Conservation (phyloP, 2,113 vertebrate genomes). For the Ranitomeya variabilis region DNA sequence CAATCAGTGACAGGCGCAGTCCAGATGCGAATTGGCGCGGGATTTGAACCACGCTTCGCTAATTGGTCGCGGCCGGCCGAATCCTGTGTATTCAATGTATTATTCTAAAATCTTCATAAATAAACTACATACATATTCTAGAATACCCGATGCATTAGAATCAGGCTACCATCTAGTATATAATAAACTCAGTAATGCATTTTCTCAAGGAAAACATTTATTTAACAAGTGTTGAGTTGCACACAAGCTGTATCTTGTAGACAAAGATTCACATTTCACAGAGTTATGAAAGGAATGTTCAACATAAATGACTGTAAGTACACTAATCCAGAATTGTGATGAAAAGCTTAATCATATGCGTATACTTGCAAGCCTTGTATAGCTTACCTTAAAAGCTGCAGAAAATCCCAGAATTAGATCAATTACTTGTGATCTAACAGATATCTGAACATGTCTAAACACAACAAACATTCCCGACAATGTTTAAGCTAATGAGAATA, state of each 20-base stretch:
- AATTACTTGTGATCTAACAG: not conserved
- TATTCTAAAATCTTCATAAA: too few species aligned
- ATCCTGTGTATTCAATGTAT: too few species aligned
- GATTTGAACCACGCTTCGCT: too few species aligned
- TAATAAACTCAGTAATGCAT: not conserved
- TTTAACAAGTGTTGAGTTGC: not conserved
- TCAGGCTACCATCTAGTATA: too few species aligned
- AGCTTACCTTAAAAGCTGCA: not conserved
- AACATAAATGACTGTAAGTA: not conserved
- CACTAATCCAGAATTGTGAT: not conserved
- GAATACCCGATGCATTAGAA: too few species aligned
- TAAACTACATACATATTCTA: too few species aligned
- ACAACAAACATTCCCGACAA: not conserved
- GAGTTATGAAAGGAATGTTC: not conserved
- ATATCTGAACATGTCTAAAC: conserved; percentile 18
- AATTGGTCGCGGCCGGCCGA: too few species aligned
- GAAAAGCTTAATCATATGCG: not conserved
- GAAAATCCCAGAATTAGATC: conserved; percentile 33
- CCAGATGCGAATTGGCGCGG: too few species aligned
- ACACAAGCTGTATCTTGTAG: conserved; percentile 13
- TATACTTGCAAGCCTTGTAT: conserved; percentile 15
- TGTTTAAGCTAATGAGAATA: not conserved
- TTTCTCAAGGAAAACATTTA: not conserved
- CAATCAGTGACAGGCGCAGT: too few species aligned
- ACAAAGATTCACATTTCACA: not conserved